Evolutionary conservation across 2,797 vertebrate genomes (phyloP).

Genomic region (Phyllotis vaccarum): DNA sequence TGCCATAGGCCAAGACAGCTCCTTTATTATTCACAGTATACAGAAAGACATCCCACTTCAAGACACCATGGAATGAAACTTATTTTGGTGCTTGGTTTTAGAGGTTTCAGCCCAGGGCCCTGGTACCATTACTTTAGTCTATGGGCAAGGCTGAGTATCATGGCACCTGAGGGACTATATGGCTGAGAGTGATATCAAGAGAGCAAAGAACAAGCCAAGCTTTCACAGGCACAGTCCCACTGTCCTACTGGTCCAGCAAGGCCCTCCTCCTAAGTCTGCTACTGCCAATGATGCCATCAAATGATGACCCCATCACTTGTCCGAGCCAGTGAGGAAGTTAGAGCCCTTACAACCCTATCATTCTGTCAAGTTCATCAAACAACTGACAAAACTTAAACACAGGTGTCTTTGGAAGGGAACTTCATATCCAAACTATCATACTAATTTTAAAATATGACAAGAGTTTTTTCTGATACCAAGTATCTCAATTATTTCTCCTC

Average conservation of each 20-base stretch:
- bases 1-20: too few species aligned
- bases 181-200: background rate
- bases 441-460: background rate
- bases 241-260: background rate
- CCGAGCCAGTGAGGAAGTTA: background rate
- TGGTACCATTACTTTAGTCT: background rate
- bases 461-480: background rate
- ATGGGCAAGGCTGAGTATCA: background rate
- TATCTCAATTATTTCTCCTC: background rate
- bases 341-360: background rate
- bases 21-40: too few species aligned
- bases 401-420: background rate
- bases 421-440: background rate
- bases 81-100: background rate
- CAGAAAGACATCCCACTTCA: too few species aligned
- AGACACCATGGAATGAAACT: background rate
- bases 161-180: background rate
- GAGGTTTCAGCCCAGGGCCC: background rate
- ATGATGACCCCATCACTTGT: background rate
- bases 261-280: background rate
- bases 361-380: background rate
- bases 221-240: background rate
- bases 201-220: background rate
- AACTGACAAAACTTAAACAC: background rate
- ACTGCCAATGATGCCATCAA: background rate